Base-by-base conservation (phyloP, 2,888 invertebrate species). In the Choristoneura rosaceana region DNA sequence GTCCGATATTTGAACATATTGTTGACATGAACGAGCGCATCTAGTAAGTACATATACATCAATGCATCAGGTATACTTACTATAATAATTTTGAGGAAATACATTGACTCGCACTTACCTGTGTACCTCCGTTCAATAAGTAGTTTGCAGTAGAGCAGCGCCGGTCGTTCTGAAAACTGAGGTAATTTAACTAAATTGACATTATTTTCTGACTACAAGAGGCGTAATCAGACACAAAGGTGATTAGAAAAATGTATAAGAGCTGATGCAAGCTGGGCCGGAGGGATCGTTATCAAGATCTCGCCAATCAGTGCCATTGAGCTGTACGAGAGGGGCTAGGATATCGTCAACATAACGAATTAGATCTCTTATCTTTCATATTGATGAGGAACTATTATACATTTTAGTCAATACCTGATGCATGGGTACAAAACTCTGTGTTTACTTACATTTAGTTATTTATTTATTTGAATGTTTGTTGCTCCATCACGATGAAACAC, bases 241-340 rank as follows among this genome's bases (percentile, higher is more conserved):
- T 84, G 81, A 88, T 86, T 79, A 83, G 76, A 75, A 69, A 78
- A 76, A 81, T 78, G 80, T 78, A 63, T 76, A 70, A 73, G 73
- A 80, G 77, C 79, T 76, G 81, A 80, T 79, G 83, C 81, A 81
- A 82, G 82, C 80, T 75, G 77, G 70, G 71, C 64, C 71, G 70
- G 45, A 67, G 60, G 70, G 76, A 73, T 70, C 74, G 82, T 89
- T 93, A 93, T 93, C 93, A 86, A 90, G 93, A 93, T 93, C 79
- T 80, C 68, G 79, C 82, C 88, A 93, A 93, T 93, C 92, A 93
- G 81, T 75, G 77, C 89, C 79, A 92, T 92, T 92, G 83, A 91
- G 75, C 64, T 70, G 12, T 17, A 50, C 59, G 45, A 58, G 59
- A 64, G 68, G 68, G 68, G 41, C 33, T 43, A 17, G 15, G 50